These are phyloP conservation scores for Amyelois transitella DNA, from an alignment of 1,140 invertebrate genomes.

Conservation along the genomic window DNA sequence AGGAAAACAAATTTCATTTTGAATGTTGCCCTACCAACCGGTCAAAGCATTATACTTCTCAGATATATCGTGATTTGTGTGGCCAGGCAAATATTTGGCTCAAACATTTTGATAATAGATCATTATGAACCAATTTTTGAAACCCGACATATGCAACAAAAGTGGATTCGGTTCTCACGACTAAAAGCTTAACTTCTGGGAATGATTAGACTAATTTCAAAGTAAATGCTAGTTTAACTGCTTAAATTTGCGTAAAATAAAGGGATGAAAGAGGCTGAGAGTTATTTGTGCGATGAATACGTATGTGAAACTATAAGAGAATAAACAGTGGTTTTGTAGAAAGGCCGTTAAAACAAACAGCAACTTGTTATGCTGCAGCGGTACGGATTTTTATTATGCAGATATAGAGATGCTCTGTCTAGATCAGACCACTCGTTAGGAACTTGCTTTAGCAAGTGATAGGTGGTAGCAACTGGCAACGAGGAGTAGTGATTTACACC, in stretches of 20 bases:
- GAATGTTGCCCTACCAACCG: background rate
- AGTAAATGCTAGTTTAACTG: background rate
- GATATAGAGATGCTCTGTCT: background rate
- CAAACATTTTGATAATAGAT: background rate
- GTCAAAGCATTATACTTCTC: background rate
- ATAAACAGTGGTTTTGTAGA: too few species aligned
- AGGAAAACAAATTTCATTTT: too few species aligned
- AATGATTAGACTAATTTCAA: background rate
- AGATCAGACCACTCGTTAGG: background rate
- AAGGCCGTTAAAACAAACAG: background rate
- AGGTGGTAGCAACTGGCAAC: constrained; percentile 21
- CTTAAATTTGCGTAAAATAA: background rate
- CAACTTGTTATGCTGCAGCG: too few species aligned
- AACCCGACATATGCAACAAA: background rate
- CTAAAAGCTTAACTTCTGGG: background rate
- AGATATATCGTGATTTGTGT: background rate
- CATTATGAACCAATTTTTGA: background rate
- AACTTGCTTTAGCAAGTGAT: constrained; percentile 5
- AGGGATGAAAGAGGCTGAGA: too few species aligned
- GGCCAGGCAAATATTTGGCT: background rate
- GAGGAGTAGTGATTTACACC: constrained; percentile 31
- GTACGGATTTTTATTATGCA: too few species aligned
- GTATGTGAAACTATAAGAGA: too few species aligned
- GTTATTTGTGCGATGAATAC: too few species aligned
- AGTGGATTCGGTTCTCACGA: background rate